A percentile compares a stretch with the other conserved stretches of the same genome.
These are phyloP conservation scores for Solen grandis DNA, from an alignment of 1,140 invertebrate genomes.

Conservation along the genomic window DNA sequence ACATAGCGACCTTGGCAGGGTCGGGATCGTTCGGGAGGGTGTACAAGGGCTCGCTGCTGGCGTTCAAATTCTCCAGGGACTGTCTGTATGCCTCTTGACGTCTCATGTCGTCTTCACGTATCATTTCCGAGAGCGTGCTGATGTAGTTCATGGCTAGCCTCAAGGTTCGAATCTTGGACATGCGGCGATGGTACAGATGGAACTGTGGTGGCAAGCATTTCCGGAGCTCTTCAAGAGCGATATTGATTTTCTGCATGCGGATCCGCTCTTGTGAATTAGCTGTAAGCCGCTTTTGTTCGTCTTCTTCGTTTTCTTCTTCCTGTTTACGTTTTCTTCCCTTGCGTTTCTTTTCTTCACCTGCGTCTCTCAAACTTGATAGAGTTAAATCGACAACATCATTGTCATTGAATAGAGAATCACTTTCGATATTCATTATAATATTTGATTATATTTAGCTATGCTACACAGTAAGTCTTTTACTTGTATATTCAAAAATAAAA, in stretches of 20 bases:
- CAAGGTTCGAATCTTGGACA: slow-evolving; percentile 97
- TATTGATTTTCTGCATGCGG: slow-evolving; percentile 98
- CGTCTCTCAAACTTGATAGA: too few species aligned
- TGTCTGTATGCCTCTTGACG: slow-evolving; percentile 23
- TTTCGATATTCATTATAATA: not conserved
- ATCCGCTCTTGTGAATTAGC: slow-evolving; percentile 85
- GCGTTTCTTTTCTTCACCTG: not conserved
- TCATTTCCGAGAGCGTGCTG: slow-evolving; percentile 95
- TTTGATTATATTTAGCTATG: not conserved
- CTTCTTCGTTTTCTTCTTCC: slow-evolving; percentile 54
- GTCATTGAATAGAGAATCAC: too few species aligned
- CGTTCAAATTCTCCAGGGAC: slow-evolving; percentile 16
- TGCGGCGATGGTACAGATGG: slow-evolving; percentile 95
- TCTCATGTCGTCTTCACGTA: slow-evolving; percentile 78
- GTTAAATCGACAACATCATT: too few species aligned
- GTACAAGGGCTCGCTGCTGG: not conserved
- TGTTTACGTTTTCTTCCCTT: slow-evolving; percentile 29
- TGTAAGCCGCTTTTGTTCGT: slow-evolving; percentile 58
- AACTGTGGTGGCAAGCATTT: slow-evolving; percentile 94
- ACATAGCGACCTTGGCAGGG: not conserved
- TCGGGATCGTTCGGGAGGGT: not conserved
- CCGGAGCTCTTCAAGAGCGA: slow-evolving; percentile 89
- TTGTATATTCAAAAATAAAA: not conserved
- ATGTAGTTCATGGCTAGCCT: slow-evolving; percentile 98
- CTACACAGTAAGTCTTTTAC: not conserved